These are phyloP conservation scores for Pluvianellus socialis DNA, from an alignment of 2,113 vertebrate genomes.

Conservation along the genomic window DNA sequence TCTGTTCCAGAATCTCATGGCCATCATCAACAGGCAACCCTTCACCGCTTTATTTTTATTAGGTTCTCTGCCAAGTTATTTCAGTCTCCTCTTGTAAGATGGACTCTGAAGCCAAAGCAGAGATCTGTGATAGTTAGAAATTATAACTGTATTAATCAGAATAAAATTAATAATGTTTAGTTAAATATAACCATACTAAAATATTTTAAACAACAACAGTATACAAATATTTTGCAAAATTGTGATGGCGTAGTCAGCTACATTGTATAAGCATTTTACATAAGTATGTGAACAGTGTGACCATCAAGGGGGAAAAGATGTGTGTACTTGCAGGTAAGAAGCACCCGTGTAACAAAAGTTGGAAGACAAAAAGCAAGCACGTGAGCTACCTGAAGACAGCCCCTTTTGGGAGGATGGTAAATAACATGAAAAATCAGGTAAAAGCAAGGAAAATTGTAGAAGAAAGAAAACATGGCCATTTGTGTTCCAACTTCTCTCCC, in stretches of 20 bases:
- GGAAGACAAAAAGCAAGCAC: background rate
- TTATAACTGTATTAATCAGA: background rate
- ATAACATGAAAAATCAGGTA: background rate
- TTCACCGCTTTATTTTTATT: background rate
- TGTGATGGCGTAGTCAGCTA: background rate
- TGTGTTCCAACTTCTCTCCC: background rate
- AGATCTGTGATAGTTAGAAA: background rate
- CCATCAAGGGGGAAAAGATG: background rate
- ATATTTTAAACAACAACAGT: background rate
- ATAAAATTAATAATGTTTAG: background rate
- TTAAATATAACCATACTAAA: background rate
- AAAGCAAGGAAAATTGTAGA: background rate
- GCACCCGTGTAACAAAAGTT: background rate
- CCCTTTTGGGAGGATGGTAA: background rate
- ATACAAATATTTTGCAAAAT: background rate
- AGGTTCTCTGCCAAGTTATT: background rate
- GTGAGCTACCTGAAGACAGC: background rate
- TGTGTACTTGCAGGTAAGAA: background rate
- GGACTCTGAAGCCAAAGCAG: background rate
- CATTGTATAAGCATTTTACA: background rate
- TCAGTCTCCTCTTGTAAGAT: background rate
- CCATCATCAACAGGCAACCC: background rate
- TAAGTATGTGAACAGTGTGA: background rate
- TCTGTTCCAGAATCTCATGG: background rate
- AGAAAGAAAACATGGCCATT: background rate